Percentiles rank a stretch among this genome's conserved stretches.
Conservation (phyloP, 2,888 invertebrate species). For the Invenusta paracnida region DNA sequence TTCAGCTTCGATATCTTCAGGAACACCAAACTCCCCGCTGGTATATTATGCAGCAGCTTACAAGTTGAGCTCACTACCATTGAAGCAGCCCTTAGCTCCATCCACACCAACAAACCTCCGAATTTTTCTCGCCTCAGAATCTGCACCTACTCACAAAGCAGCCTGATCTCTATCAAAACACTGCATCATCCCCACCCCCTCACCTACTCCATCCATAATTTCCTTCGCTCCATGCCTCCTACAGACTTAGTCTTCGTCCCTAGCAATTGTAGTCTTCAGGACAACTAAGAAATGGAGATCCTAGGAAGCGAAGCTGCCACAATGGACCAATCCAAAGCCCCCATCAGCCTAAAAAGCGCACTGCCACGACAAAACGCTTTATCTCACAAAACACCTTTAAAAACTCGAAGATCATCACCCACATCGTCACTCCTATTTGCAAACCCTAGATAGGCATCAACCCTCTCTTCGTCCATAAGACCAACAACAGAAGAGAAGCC, state of each 20-base stretch:
- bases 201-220: neutral
- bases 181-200: neutral
- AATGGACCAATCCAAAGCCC: neutral
- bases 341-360: neutral
- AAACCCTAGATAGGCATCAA: no score
- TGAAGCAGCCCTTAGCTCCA: no score
- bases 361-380: neutral
- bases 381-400: no score
- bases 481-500: no score
- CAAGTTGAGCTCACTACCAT: no score
- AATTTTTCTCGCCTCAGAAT: neutral
- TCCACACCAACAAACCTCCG: neutral
- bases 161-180: neutral
- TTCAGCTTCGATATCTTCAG: no score
- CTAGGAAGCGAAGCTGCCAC: neutral
- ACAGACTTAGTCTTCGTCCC: neutral
- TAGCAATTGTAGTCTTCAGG: neutral
- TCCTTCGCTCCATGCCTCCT: neutral
- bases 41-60: no score
- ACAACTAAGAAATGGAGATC: neutral
- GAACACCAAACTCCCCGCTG: no score
- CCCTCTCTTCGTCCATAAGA: no score
- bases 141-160: neutral
- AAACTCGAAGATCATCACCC: no score
- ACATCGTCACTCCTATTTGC: no score